Base-by-base conservation (phyloP, 1,140 invertebrate genomes). In the Heterodera schachtii region DNA sequence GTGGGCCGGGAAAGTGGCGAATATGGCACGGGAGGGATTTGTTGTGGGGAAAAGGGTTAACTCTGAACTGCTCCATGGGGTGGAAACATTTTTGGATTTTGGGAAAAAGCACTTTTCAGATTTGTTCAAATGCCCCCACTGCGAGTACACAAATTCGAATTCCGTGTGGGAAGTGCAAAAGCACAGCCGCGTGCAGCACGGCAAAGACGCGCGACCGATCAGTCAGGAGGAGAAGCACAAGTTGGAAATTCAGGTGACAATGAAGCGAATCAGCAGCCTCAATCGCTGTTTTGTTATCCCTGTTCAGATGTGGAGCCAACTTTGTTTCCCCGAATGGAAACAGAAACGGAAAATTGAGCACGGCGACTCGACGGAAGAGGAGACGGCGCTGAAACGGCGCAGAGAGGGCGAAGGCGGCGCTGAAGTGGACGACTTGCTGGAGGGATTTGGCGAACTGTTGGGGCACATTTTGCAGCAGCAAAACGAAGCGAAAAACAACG, bases 131-230 rank as follows among this genome's bases (percentile, higher is more conserved):
- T 86, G 86, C 73, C 81, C 80, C 43, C 52, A 83, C 41, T 86
- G 86, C 47, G 86, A 88, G 44, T 86, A 86, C 73, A 86, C 79
- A 43, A 88, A 88, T 81, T 88, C 86, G 47, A 86, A 86, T 75
- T 88, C 86, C n/a, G 71, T 86, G 43, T 86, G 86, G 86, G 86
- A 86, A 75, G 71, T 84, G 43, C 83, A 79, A 13, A 88, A 86
- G 64, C 86, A 86, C 73, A 86, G 86, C 2, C 47, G 57, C 7
- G 69, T 86, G 21, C 86, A 86, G 74, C 86, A 86, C 52, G 85
- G 81, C 31, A 75, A 70, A 9, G 79, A 84, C 19, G 80, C 78
- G 21, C 16, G 73, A 44, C 80, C 85, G n/a, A 74, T 86, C 41
- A 86, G 84, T 57, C 87, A 86, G 31, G 85, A 86, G 73, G 86